Evolutionary conservation across 1,140 invertebrate species (phyloP).

Genomic region (Reticulitermes speratus): DNA sequence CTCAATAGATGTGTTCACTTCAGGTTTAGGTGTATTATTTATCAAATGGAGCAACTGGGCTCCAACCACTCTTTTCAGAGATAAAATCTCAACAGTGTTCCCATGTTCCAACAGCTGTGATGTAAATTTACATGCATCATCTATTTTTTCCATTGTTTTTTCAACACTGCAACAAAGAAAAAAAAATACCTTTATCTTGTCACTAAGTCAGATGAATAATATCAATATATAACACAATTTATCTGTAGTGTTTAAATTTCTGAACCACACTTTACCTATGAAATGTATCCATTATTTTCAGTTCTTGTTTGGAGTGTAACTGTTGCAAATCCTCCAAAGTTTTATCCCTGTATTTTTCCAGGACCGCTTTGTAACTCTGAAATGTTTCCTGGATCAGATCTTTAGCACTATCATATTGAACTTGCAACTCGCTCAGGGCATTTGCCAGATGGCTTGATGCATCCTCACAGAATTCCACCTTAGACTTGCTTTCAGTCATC

Average conservation of each 20-base stretch:
- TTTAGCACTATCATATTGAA: conserved; percentile 82
- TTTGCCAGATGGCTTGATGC: conserved; percentile 69
- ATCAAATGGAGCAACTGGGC: conserved; percentile 74
- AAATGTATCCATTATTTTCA: conserved; percentile 84
- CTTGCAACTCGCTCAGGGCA: conserved; percentile 78
- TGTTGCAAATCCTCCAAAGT: conserved; percentile 73
- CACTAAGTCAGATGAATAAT: not conserved
- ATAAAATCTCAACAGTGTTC: conserved; percentile 77
- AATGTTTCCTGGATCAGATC: conserved; percentile 82
- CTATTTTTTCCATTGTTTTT: conserved; percentile 76
- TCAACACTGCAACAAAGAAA: conserved; percentile 56
- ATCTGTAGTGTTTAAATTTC: not conserved
- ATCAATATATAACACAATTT: too few relatives aligned
- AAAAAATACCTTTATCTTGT: not conserved
- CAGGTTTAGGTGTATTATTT: conserved; percentile 74
- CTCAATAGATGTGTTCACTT: conserved; percentile 73
- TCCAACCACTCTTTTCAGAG: conserved; percentile 73
- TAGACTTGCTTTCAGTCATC: conserved; percentile 68
- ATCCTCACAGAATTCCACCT: conserved; percentile 72
- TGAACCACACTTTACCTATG: conserved; percentile 53
- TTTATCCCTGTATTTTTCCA: conserved; percentile 76
- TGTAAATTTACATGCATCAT: conserved; percentile 82
- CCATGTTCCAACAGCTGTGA: conserved; percentile 75
- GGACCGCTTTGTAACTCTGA: conserved; percentile 75
- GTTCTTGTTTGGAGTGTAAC: conserved; percentile 78